Percentiles rank a stretch among this genome's conserved stretches.
These are phyloP conservation scores for Eremobia ochroleuca DNA, from an alignment of 2,888 invertebrate genomes.

Conservation along the genomic window DNA sequence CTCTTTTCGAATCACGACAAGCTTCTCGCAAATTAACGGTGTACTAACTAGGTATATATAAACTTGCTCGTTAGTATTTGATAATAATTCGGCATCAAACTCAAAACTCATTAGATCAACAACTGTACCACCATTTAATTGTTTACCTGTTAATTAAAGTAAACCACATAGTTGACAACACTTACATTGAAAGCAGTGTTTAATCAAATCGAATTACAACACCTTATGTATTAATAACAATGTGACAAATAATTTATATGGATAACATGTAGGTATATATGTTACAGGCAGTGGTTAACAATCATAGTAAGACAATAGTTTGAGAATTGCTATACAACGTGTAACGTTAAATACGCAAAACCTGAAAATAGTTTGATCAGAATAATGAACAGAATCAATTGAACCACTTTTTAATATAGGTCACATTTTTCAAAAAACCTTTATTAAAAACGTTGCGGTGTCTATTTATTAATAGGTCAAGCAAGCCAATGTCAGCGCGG, in stretches of 20 bases:
- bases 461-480: too few relatives aligned
- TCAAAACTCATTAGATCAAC: constrained; percentile 42
- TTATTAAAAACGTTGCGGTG: too few relatives aligned
- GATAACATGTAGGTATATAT: too few relatives aligned
- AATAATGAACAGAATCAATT: too few relatives aligned
- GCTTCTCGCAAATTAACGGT: neutral
- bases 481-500: too few relatives aligned
- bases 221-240: constrained; percentile 29
- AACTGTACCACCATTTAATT: constrained; percentile 50
- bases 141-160: constrained; percentile 59
- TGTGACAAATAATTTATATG: constrained; percentile 17
- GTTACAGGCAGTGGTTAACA: neutral
- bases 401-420: too few relatives aligned
- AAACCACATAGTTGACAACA: constrained; percentile 45
- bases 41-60: neutral
- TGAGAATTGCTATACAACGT: neutral
- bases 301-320: neutral
- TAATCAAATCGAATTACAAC: constrained; percentile 53
- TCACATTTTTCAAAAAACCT: too few relatives aligned
- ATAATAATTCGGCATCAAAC: constrained; percentile 35
- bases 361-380: too few relatives aligned
- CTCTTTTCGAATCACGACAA: neutral
- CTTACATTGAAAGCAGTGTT: constrained; percentile 51
- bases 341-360: too few relatives aligned
- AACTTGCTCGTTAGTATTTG: neutral